Evolutionary conservation across 2,113 vertebrate species (phyloP).

Genomic region (Clarias gariepinus): DNA sequence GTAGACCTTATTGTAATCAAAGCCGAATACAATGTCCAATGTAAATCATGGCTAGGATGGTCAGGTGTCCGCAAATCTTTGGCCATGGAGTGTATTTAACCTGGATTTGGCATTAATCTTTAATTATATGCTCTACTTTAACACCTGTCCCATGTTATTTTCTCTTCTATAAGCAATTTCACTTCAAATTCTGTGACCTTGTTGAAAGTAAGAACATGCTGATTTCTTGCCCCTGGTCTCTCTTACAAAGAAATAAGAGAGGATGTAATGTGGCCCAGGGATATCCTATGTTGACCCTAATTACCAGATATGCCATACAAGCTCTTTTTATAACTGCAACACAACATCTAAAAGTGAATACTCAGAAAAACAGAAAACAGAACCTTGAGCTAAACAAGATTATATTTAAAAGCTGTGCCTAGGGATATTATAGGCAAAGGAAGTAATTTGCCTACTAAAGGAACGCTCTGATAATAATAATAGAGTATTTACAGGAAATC

Average conservation of each 20-base stretch:
- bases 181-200: slow-evolving; percentile 17
- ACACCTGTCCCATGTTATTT: slow-evolving; percentile 3
- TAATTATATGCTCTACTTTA: not conserved
- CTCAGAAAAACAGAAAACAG: too few species aligned
- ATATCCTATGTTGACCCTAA: slow-evolving; percentile 35
- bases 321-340: slow-evolving; percentile 42
- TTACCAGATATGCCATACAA: slow-evolving; percentile 44
- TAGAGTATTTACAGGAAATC: not conserved
- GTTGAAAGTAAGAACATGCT: slow-evolving; percentile 18
- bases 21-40: not conserved
- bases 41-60: not conserved
- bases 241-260: slow-evolving; percentile 3
- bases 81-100: not conserved
- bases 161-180: not conserved
- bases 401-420: slow-evolving; percentile 37
- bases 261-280: slow-evolving; percentile 30
- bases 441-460: not conserved
- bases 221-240: not conserved
- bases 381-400: slow-evolving; percentile 23
- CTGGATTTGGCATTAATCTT: not conserved
- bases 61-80: not conserved
- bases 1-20: not conserved
- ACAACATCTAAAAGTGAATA: slow-evolving; percentile 46
- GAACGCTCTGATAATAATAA: not conserved
- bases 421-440: slow-evolving; percentile 15